These are phyloP conservation scores for Spea multiplicata DNA, from an alignment of 2,113 vertebrate genomes.

Conservation along the genomic window DNA sequence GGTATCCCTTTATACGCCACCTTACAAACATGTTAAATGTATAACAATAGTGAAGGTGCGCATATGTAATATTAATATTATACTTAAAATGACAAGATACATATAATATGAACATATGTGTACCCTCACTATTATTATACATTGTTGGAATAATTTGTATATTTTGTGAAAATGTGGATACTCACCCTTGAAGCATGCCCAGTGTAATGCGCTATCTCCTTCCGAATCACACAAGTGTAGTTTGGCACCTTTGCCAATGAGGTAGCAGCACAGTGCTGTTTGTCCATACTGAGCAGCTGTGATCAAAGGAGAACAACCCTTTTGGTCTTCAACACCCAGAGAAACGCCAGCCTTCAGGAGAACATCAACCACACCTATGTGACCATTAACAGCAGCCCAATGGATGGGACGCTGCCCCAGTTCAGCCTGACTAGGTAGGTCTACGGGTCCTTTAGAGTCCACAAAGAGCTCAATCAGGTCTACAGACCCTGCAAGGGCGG, in stretches of 20 bases:
- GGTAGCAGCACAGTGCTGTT: slow-evolving; percentile 34
- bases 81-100: too few species aligned
- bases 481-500: slow-evolving; percentile 24
- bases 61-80: too few species aligned
- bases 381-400: slow-evolving; percentile 47
- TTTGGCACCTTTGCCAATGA: slow-evolving; percentile 47
- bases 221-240: slow-evolving; percentile 31
- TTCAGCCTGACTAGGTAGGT: slow-evolving; percentile 44
- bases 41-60: too few species aligned
- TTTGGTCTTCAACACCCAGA: slow-evolving; percentile 45
- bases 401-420: slow-evolving; percentile 41
- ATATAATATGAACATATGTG: too few species aligned
- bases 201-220: slow-evolving; percentile 51
- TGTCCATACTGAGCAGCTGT: slow-evolving; percentile 49
- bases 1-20: too few species aligned
- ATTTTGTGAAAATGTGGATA: neutral
- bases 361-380: slow-evolving; percentile 22
- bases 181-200: slow-evolving; percentile 50
- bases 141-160: too few species aligned
- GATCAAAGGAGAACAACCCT: slow-evolving; percentile 49
- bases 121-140: too few species aligned
- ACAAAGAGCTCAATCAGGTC: slow-evolving; percentile 18
- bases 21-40: too few species aligned
- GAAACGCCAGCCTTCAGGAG: slow-evolving; percentile 47
- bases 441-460: slow-evolving; percentile 39